phyloP scores from a whole-genome alignment of 2,888 invertebrate species.

The Anthrax anthrax region DNA sequence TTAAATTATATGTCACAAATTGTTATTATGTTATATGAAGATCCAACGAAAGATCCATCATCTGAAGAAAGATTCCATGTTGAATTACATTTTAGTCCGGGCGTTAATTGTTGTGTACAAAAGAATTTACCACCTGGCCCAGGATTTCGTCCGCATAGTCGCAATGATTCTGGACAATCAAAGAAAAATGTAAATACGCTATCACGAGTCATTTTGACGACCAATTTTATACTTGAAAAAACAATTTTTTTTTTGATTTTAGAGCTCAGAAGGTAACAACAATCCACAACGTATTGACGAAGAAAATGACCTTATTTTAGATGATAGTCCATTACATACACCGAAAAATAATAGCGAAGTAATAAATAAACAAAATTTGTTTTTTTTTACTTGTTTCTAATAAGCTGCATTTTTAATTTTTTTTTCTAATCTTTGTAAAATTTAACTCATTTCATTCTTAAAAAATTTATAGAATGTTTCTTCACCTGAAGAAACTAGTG shows the following conservation, averaged over 20 bases:
- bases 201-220: no score
- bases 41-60: conserved; percentile 85
- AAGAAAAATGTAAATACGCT: conserved; percentile 44
- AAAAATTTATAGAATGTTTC: conserved; percentile 1
- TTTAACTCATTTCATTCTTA: no score
- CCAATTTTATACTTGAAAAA: no score
- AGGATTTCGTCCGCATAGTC: conserved; percentile 80
- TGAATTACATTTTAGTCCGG: conserved; percentile 97
- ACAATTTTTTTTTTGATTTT: conserved; percentile 14
- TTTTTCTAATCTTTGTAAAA: no score
- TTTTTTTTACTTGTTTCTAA: neutral
- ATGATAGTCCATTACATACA: conserved; percentile 17
- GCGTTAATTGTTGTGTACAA: conserved; percentile 91
- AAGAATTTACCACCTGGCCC: conserved; percentile 88
- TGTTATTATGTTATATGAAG: conserved; percentile 97
- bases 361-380: conserved; percentile 2
- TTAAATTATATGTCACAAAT: conserved; percentile 99
- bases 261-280: conserved; percentile 48
- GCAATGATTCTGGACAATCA: conserved; percentile 61
- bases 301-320: conserved; percentile 41
- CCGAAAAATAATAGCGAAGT: conserved; percentile 19
- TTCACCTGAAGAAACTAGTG: conserved; percentile 18
- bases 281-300: conserved; percentile 57
- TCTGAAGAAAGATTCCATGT: conserved; percentile 94
- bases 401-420: no score